A percentile compares a stretch with the other conserved stretches of the same genome.
phyloP scores from a whole-genome alignment of 2,888 invertebrate species.

The Spialia ferax region DNA sequence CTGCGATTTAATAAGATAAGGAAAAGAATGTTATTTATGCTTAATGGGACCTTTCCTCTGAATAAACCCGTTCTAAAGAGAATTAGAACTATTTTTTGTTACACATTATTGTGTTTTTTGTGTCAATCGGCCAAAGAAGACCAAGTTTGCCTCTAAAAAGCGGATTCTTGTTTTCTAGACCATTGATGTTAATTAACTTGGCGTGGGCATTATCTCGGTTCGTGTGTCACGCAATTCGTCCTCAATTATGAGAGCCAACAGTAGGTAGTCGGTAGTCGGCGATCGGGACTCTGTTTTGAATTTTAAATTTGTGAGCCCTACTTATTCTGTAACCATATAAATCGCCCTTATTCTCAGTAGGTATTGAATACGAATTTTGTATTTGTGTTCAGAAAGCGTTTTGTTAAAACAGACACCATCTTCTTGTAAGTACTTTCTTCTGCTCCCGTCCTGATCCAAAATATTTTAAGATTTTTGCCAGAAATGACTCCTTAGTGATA shows the following conservation, averaged over 20 bases:
- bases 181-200: constrained; percentile 38
- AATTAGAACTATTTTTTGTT: background rate
- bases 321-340: constrained; percentile 8
- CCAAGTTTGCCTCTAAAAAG: constrained; percentile 25
- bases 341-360: background rate
- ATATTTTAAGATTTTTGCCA: background rate
- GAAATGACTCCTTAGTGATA: background rate
- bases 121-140: constrained; percentile 16
- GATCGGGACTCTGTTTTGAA: constrained; percentile 30
- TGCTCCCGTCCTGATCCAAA: background rate
- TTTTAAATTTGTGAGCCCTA: constrained; percentile 25
- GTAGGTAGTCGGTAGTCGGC: background rate
- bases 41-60: too few species aligned
- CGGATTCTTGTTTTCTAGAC: constrained; percentile 31
- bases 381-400: background rate
- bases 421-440: background rate
- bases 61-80: too few species aligned
- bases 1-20: too few species aligned
- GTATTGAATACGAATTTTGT: background rate
- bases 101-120: constrained; percentile 17
- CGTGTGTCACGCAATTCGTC: constrained; percentile 39
- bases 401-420: too few species aligned
- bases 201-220: constrained; percentile 31
- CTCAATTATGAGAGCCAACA: constrained; percentile 24
- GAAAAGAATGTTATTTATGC: too few species aligned